Percentiles rank a stretch among this genome's conserved stretches.
These are phyloP conservation scores for Vidua chalybeata DNA, from an alignment of 2,113 vertebrate species.

Conservation along the genomic window DNA sequence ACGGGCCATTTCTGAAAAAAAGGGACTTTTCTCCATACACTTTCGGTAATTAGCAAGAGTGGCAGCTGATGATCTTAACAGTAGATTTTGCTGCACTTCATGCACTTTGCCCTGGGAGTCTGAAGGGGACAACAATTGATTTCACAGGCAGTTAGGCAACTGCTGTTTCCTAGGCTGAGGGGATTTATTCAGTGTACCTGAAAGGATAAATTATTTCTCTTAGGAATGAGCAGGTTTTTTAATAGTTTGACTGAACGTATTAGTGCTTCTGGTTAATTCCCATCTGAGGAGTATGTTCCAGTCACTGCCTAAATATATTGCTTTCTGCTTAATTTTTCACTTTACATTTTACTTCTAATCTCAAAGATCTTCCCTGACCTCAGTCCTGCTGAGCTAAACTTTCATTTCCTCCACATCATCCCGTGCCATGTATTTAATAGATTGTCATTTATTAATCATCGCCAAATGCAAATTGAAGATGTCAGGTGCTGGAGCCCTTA, in stretches of 20 bases:
- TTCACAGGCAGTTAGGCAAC: neutral
- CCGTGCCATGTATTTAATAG: neutral
- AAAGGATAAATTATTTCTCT: neutral
- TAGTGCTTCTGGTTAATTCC: neutral
- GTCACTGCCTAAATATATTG: neutral
- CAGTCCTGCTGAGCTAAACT: conserved; percentile 1
- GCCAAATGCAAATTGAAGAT: conserved; percentile 28
- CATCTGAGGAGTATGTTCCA: neutral
- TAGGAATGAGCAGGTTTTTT: neutral
- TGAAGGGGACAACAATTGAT: neutral
- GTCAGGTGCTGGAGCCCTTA: neutral
- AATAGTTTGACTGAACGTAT: neutral
- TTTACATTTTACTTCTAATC: neutral
- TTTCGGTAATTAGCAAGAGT: neutral
- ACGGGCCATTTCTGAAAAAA: neutral
- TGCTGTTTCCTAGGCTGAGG: neutral
- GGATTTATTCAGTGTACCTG: neutral
- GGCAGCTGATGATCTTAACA: neutral
- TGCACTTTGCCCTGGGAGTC: neutral
- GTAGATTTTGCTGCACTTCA: neutral
- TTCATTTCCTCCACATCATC: neutral
- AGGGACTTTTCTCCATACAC: fast-evolving
- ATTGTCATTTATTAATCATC: conserved; percentile 10
- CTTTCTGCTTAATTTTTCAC: neutral
- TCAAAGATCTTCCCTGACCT: neutral